Base-by-base conservation (phyloP, 2,888 invertebrate species). In the Megastigmus dorsalis region DNA sequence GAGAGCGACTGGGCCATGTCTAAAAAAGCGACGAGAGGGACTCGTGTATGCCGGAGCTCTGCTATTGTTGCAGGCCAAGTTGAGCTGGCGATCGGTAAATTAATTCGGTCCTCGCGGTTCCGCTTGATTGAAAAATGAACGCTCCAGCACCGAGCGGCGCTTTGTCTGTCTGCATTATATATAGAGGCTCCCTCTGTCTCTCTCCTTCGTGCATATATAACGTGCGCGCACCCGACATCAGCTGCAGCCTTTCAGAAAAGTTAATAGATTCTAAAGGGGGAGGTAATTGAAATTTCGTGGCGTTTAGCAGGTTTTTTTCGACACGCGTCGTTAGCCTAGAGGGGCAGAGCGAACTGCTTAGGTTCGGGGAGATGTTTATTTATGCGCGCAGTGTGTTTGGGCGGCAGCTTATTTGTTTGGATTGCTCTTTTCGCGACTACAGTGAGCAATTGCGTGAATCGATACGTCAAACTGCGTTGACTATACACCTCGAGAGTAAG, bases 61-160 rank as follows among this genome's bases (percentile, higher is more conserved):
- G 41, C 60, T 60, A 52, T 55, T 18, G 60, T 30, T 30, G 52
- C 4, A 2, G 43, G n/a, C n/a, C n/a, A n/a, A n/a, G n/a, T n/a
- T n/a, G n/a, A 13, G 59, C 6, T 18, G 55, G 15, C 59, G 63
- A 63, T 71, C 63, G 71, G 72, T 43, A 66, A 76, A 76, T 76
- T 69, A 76, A 76, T 74, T 73, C 55, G 26, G 65, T 41, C 26
- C n/a, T 18, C 54, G 26, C 62, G 38, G 26, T 54, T 55, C 71
- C n/a, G 67, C 69, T 63, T 67, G 75, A 68, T 75, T 75, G 75
- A 75, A 75, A 70, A 70, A 66, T 52, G 69, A 38, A 38, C 50
- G 54, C n/a, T n/a, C n/a, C n/a, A n/a, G n/a, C n/a, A n/a, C n/a
- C n/a, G n/a, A n/a, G n/a, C n/a, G n/a, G n/a, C n/a, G n/a, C n/a